phyloP scores from a whole-genome alignment of 2,888 invertebrate genomes.

The Rutpela maculata region DNA sequence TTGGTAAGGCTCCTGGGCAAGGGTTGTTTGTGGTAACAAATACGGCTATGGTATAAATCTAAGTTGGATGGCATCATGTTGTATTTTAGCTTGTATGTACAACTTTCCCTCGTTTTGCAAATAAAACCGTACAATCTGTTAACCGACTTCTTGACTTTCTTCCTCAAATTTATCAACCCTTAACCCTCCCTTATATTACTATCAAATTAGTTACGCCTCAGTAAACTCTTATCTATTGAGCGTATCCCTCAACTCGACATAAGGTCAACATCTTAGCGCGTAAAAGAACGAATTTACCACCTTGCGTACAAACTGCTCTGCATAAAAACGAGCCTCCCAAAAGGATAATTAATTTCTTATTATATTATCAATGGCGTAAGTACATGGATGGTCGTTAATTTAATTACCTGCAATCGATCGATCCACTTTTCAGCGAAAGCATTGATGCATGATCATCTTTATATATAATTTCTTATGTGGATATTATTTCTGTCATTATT shows the following conservation, averaged over 20 bases:
- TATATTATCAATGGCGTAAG: background rate
- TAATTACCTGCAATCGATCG: background rate
- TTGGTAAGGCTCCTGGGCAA: no score
- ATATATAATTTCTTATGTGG: background rate
- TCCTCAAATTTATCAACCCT: constrained; percentile 1
- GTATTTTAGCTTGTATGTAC: no score
- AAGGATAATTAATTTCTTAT: constrained; percentile 22
- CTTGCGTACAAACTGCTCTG: constrained; percentile 33
- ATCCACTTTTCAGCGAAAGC: background rate
- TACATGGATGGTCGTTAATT: background rate
- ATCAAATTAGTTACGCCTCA: constrained; percentile 14
- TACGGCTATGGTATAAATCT: no score
- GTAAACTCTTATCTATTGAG: constrained; percentile 15
- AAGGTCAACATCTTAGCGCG: constrained; percentile 48
- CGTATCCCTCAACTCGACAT: constrained; percentile 37
- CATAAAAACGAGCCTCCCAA: background rate
- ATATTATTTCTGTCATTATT: constrained; percentile 12
- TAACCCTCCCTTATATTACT: constrained; percentile 18
- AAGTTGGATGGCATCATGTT: no score
- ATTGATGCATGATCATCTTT: background rate
- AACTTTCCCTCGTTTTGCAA: no score
- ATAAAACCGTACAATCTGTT: background rate
- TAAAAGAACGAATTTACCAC: constrained; percentile 50
- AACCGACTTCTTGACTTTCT: background rate
- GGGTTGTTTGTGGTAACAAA: no score